Percentiles rank a stretch among this genome's conserved stretches.
These are phyloP conservation scores for Caenorhabditis afra DNA, from an alignment of 2,888 invertebrate species.

Conservation along the genomic window DNA sequence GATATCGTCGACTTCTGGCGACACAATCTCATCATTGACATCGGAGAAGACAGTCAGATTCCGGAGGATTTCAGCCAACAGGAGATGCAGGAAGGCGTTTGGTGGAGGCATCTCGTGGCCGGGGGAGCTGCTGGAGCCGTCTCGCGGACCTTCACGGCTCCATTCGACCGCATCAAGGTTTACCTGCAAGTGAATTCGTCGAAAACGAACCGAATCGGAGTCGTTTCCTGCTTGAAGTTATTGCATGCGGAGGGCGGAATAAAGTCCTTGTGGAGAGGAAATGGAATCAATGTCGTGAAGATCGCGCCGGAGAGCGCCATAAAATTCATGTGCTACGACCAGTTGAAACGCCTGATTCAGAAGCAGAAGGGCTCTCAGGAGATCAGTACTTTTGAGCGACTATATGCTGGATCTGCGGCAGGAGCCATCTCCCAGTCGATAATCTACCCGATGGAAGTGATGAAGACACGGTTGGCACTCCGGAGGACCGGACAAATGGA, in stretches of 20 bases:
- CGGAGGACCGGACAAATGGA: constrained; percentile 94
- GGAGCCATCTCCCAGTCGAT: constrained; percentile 95
- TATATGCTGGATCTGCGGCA: constrained; percentile 93
- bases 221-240: constrained; percentile 60
- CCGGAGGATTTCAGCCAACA: constrained; percentile 97
- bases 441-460: constrained; percentile 95
- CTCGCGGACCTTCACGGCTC: constrained; percentile 96
- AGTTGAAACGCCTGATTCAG: constrained; percentile 90
- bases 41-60: constrained; percentile 95
- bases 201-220: constrained; percentile 76
- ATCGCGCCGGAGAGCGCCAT: constrained; percentile 98
- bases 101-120: constrained; percentile 98
- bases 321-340: constrained; percentile 96
- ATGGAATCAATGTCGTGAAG: constrained; percentile 97
- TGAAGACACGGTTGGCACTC: constrained; percentile 95
- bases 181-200: constrained; percentile 94
- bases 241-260: constrained; percentile 86
- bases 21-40: constrained; percentile 86
- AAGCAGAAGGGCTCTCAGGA: constrained; percentile 85
- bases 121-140: constrained; percentile 97
- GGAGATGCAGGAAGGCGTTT: constrained; percentile 91
- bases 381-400: constrained; percentile 91
- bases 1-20: constrained; percentile 97
- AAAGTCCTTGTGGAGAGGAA: constrained; percentile 94
- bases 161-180: constrained; percentile 96